Evolutionary conservation across 1,140 invertebrate species (phyloP).

Genomic region (Rhagoletis zephyria): DNA sequence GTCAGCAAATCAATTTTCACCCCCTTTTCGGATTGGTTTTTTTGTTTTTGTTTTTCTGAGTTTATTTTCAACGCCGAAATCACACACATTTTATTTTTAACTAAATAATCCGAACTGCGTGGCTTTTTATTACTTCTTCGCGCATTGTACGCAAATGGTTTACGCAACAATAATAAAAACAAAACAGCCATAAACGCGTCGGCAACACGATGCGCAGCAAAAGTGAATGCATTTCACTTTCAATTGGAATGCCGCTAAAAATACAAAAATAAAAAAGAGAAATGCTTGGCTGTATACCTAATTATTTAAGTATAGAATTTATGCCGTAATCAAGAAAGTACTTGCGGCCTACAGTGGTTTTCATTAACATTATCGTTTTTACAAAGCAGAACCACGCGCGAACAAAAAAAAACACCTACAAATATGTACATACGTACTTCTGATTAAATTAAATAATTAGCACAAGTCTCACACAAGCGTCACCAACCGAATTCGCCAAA

Average conservation of each 20-base stretch:
- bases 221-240: conserved; percentile 43
- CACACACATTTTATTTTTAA: conserved; percentile 6
- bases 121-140: not conserved
- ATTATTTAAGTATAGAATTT: conserved; percentile 30
- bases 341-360: not conserved
- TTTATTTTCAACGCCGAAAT: conserved; percentile 21
- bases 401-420: not conserved
- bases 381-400: not conserved
- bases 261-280: not conserved
- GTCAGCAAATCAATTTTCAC: conserved; percentile 1
- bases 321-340: not conserved
- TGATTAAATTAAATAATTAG: conserved; percentile 30
- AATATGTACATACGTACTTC: not conserved
- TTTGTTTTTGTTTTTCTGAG: not conserved
- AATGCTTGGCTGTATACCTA: not conserved
- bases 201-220: not conserved
- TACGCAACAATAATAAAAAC: conserved; percentile 41
- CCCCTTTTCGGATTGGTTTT: conserved; percentile 1
- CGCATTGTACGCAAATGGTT: conserved; percentile 32
- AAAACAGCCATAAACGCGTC: not conserved
- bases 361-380: too few relatives aligned
- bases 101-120: not conserved
- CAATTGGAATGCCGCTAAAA: conserved; percentile 19
- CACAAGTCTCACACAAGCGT: conserved; percentile 15
- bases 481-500: not conserved